Evolutionary conservation across 2,888 invertebrate genomes (phyloP).

Genomic region (Eupithecia vulgata): DNA sequence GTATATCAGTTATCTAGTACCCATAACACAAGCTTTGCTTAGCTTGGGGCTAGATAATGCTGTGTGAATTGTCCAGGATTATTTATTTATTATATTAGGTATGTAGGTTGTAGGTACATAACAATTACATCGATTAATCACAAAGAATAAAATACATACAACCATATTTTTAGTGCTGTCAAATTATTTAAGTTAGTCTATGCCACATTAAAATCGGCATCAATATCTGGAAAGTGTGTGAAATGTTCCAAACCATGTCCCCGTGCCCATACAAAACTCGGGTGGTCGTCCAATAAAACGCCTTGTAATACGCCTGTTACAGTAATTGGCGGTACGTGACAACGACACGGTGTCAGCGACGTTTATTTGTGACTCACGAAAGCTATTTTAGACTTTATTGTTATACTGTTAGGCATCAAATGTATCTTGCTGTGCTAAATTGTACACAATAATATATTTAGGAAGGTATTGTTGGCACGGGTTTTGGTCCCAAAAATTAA

Average conservation of each 20-base stretch:
- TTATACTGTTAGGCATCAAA: neutral
- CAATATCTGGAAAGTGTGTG: no score
- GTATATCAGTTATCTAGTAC: no score
- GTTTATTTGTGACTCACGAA: slow-evolving; percentile 14
- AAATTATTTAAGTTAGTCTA: no score
- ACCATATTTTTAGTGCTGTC: no score
- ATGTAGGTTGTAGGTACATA: no score
- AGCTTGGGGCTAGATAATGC: no score
- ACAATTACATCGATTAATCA: no score
- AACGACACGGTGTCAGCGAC: slow-evolving; percentile 18
- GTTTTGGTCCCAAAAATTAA: neutral
- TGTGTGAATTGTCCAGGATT: no score
- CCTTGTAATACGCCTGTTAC: neutral
- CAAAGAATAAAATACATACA: no score
- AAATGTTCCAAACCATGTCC: neutral
- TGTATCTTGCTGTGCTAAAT: neutral
- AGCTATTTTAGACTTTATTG: slow-evolving; percentile 16
- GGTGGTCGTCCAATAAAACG: neutral
- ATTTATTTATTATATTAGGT: no score
- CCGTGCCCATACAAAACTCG: neutral
- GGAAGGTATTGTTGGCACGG: neutral
- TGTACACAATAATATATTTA: neutral
- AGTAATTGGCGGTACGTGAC: slow-evolving; percentile 24
- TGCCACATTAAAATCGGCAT: no score
- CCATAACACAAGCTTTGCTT: no score